Percentiles rank a stretch among this genome's conserved stretches.
These are phyloP conservation scores for Siderastrea siderea DNA, from an alignment of 92 coral and sea anemone species.

Conservation along the genomic window DNA sequence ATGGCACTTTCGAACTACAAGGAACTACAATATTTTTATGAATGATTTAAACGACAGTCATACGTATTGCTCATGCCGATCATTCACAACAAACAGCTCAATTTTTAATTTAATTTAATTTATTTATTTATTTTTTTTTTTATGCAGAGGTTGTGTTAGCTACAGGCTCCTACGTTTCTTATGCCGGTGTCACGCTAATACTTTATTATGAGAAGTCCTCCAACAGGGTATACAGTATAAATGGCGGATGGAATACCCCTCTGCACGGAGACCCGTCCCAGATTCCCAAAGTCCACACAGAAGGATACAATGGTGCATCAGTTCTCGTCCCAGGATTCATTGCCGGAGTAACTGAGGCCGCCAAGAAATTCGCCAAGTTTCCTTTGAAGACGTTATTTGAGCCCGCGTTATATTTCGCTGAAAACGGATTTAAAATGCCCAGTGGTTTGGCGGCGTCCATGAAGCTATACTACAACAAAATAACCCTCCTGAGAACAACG, in stretches of 20 bases:
- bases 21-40: too few relatives aligned
- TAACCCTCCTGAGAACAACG: slow-evolving; percentile 79
- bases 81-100: neutral
- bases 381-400: slow-evolving; percentile 84
- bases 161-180: slow-evolving; percentile 91
- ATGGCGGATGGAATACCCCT: slow-evolving; percentile 94
- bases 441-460: slow-evolving; percentile 72
- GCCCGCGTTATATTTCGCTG: slow-evolving; percentile 93
- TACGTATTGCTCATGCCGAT: too few relatives aligned
- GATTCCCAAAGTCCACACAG: slow-evolving; percentile 76
- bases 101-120: neutral
- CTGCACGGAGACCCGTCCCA: slow-evolving; percentile 62
- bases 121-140: neutral
- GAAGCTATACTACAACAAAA: slow-evolving; percentile 66
- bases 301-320: slow-evolving; percentile 84
- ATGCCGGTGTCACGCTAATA: slow-evolving; percentile 90
- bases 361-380: slow-evolving; percentile 81
- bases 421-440: slow-evolving; percentile 88
- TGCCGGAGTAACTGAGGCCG: slow-evolving; percentile 89
- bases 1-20: too few relatives aligned
- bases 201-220: slow-evolving; percentile 86
- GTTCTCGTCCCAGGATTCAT: slow-evolving; percentile 95
- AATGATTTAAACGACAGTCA: too few relatives aligned
- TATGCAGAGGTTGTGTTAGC: slow-evolving; percentile 84
- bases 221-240: slow-evolving; percentile 78